phyloP scores from a whole-genome alignment of 2,113 vertebrate genomes.

The Amphilophus citrinellus region DNA sequence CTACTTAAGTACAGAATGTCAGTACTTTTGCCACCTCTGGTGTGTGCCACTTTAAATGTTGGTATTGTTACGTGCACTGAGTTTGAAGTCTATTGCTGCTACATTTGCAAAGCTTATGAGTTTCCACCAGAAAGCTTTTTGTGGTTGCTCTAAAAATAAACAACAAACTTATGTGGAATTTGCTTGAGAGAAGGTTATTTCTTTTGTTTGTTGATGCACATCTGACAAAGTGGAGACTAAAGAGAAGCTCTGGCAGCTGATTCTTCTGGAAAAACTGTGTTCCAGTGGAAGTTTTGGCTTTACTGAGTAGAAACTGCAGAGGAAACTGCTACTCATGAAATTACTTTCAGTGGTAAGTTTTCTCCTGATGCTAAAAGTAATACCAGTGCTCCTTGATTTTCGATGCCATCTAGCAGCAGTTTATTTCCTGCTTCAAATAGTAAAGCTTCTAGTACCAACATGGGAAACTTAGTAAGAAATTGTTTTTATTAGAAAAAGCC shows the following conservation, averaged over 20 bases:
- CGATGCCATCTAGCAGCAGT: background rate
- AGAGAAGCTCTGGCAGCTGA: background rate
- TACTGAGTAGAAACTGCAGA: background rate
- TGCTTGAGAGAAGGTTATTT: background rate
- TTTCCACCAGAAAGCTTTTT: background rate
- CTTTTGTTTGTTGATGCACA: background rate
- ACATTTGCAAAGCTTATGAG: background rate
- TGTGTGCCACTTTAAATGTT: too few species aligned
- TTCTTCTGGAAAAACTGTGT: background rate
- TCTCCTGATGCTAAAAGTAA: background rate
- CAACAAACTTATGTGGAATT: background rate
- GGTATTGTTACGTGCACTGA: too few species aligned
- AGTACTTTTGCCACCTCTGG: too few species aligned
- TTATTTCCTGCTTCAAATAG: background rate
- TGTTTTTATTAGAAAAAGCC: background rate
- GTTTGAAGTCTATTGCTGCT: background rate
- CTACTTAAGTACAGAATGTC: too few species aligned
- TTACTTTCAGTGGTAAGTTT: background rate
- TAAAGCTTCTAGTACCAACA: background rate
- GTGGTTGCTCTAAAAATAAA: background rate
- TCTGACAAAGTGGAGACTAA: background rate
- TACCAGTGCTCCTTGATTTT: background rate
- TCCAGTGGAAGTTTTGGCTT: background rate
- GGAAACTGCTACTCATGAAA: background rate
- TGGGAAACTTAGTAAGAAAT: background rate